Evolutionary conservation across 1,140 invertebrate genomes (phyloP).

Genomic region (Littorina saxatilis): DNA sequence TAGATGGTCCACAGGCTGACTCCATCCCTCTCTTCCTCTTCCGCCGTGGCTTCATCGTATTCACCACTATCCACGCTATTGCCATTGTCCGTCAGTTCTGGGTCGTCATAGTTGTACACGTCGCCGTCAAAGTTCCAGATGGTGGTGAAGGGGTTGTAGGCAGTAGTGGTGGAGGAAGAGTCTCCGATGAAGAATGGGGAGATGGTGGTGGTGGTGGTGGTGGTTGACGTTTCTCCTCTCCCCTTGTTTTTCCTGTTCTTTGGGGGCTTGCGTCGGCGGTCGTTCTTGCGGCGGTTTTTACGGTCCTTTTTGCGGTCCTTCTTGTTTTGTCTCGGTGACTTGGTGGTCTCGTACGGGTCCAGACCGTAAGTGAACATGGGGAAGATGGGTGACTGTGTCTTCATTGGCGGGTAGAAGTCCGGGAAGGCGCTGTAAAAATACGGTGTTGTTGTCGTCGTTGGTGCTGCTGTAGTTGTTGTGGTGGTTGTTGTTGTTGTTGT

Average conservation of each 20-base stretch:
- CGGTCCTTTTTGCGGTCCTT: constrained; percentile 23
- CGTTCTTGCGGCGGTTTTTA: constrained; percentile 17
- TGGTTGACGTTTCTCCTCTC: not conserved
- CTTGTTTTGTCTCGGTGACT: constrained; percentile 6
- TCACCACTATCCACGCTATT: not conserved
- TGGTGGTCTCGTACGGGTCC: constrained; percentile 34
- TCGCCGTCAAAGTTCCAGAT: constrained; percentile 27
- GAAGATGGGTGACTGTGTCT: not conserved
- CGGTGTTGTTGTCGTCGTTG: not conserved
- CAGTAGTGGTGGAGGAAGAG: not conserved
- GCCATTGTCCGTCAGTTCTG: constrained; percentile 7
- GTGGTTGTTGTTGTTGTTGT: constrained; percentile 14
- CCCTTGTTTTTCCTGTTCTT: constrained; percentile 20
- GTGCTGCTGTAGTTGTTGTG: not conserved
- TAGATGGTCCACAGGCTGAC: constrained; percentile 64
- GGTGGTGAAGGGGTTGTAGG: constrained; percentile 10
- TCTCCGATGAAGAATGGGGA: not conserved
- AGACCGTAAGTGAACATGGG: not conserved
- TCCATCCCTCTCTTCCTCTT: not conserved
- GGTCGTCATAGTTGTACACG: constrained; percentile 40
- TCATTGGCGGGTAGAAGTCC: not conserved
- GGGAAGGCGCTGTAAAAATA: no score
- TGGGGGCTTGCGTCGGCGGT: constrained; percentile 23
- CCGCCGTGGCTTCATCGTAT: not conserved
- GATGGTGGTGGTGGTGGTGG: constrained; percentile 18